A percentile compares a stretch with the other conserved stretches of the same genome.
phyloP scores from a whole-genome alignment of 2,113 vertebrate species.

The Orthonyx spaldingii region DNA sequence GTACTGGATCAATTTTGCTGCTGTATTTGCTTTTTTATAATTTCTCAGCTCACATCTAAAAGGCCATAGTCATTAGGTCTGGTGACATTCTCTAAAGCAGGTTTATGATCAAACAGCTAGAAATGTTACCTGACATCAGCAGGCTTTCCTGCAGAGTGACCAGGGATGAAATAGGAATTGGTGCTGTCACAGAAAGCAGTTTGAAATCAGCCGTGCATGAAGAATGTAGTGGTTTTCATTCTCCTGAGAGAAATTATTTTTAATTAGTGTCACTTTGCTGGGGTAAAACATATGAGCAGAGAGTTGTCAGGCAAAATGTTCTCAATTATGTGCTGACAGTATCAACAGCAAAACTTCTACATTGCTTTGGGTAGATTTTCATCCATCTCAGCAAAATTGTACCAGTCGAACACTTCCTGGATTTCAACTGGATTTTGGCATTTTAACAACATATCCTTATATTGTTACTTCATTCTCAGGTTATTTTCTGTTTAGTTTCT shows the following conservation, averaged over 20 bases:
- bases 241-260: neutral
- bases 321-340: neutral
- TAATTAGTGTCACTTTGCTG: neutral
- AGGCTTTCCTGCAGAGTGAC: neutral
- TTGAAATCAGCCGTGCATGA: neutral
- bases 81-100: neutral
- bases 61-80: neutral
- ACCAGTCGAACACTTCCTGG: neutral
- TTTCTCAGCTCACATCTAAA: neutral
- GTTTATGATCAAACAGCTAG: neutral
- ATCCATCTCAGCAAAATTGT: neutral
- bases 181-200: neutral
- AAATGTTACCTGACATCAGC: neutral
- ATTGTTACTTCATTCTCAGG: neutral
- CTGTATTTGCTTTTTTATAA: neutral
- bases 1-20: neutral
- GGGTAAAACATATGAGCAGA: neutral
- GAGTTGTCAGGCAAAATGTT: neutral
- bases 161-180: neutral
- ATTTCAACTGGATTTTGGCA: neutral
- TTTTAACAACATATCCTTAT: neutral
- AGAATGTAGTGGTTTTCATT: neutral
- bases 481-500: neutral
- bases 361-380: neutral
- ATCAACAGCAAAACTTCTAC: neutral